Percentiles rank a stretch among this genome's conserved stretches.
phyloP scores from a whole-genome alignment of 1,140 invertebrate species.

The Melanaphis sacchari region DNA sequence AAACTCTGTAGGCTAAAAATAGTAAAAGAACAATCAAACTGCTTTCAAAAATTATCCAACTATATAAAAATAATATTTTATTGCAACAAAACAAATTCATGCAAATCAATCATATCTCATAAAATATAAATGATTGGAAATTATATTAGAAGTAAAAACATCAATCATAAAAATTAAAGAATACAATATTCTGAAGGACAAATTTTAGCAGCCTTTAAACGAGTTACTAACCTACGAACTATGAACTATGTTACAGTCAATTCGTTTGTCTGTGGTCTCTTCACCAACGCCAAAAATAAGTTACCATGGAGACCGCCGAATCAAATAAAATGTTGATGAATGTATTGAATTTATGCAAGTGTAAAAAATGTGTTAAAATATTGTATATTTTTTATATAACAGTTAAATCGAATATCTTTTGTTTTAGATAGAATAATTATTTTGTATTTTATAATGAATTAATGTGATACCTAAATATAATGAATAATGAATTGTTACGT shows the following conservation, averaged over 20 bases:
- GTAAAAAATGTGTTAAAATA: background rate
- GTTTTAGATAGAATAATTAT: background rate
- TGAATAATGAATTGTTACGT: background rate
- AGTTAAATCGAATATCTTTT: background rate
- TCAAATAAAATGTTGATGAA: background rate
- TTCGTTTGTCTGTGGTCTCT: background rate
- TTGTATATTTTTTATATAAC: background rate
- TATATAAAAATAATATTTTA: background rate
- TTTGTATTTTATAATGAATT: background rate
- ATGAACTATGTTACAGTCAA: background rate
- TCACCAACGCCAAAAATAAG: background rate
- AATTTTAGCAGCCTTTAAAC: background rate
- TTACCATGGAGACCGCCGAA: background rate
- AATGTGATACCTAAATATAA: background rate
- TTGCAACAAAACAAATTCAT: background rate
- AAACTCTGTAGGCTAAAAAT: background rate
- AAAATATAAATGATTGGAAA: background rate
- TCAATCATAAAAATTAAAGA: background rate
- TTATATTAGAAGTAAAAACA: background rate
- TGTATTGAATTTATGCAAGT: background rate
- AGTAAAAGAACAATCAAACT: background rate
- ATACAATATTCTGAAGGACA: background rate
- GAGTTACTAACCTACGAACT: background rate
- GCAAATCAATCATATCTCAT: background rate
- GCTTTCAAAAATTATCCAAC: background rate